Evolutionary conservation across 2,113 vertebrate genomes (phyloP), one percentile per base, ranked within the genome.

Genomic region (Choloepus hoffmanni): DNA sequence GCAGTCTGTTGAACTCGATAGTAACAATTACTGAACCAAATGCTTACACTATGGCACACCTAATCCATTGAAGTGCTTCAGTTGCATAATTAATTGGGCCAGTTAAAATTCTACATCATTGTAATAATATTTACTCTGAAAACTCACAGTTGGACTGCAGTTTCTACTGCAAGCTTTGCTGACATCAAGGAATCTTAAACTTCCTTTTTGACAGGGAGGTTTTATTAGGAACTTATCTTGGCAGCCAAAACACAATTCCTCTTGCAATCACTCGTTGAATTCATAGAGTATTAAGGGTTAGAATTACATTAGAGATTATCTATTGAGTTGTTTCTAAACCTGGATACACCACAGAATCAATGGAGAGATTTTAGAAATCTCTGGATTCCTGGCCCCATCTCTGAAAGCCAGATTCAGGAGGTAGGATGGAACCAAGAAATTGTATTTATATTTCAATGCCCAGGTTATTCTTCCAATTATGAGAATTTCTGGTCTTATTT

Each of bases 81-180:
- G 7, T 85, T n/a, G 81, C 78, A 15, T 50, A 73, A 76, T 83
- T 74, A 94, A 83, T 40, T 60, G 76, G 92, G 19, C 86, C 79
- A 30, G 89, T 89, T 73, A 62, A 48, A 78, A 90, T 63, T 74
- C 95, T 55, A 48, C 62, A 89, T 91, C 93, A 86, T 48, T 95
- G 93, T 94, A 86, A 96, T 89, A 96, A 94, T 97, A 94, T 96
- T 97, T 94, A 94, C 93, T 94, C 93, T 96, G 94, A 74, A 96
- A 94, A 83, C 94, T 95, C 90, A 60, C n/a, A 40, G 92, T 94
- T 81, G 85, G 82, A 85, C 77, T 33, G 14, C 30, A 60, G 53
- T 95, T 77, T 67, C 87, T 83, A 14, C 55, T 24, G 5, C 83
- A 70, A 84, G 68, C 83, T 83, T 83, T 79, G 85, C 82, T 89